Evolutionary conservation across 2,113 vertebrate species (phyloP), one percentile per base, ranked within the genome.

Genomic region (Orcinus orca): DNA sequence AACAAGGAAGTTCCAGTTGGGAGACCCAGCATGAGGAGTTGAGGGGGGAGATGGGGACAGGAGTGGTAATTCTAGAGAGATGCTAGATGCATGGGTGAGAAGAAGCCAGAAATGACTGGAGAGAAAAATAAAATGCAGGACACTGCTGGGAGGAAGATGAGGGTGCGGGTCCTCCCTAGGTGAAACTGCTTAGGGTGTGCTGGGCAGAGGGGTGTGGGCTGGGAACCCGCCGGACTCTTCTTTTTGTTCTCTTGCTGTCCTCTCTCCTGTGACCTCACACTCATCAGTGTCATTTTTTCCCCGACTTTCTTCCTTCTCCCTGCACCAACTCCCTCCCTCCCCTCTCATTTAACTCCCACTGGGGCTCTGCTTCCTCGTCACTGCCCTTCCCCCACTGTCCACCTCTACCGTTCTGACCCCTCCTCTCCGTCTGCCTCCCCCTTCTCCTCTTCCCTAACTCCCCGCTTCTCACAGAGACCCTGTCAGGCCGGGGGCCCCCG

Each of bases 401-500:
- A 33, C 63, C 11, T 38, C 31, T 2, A 11, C 70, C 50, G 44
- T 41, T 26, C 81, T 41, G 26, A 17, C 26, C 23, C 31, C 4
- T 60, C 58, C 23, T 25, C 79, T 76, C 83, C 14, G 0, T 18
- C 5, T 25, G 20, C 53, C n/a, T 26, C 13, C 63, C 23, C 17
- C 25, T 33, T 11, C n/a, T 31, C 12, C 1, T 50, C 76, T 21
- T 31, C 50, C 65, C 13, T 41, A 20, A 50, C 65, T 82, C 31
- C n/a, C 15, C 41, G 11, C 76, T 77, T 41, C 74, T 82, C 68
- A 1, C 98, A 99, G 99, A 99, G 98, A 99, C 99, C 17, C 96
- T 99, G 14, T 99, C 92, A 98, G 99, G 97, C 98, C 98, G 8
- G 99, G 97, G 98, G 96, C 0, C 98, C 99, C 29, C 98, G 76